phyloP scores from a whole-genome alignment of 2,113 vertebrate genomes.

The Rhinoderma darwinii region DNA sequence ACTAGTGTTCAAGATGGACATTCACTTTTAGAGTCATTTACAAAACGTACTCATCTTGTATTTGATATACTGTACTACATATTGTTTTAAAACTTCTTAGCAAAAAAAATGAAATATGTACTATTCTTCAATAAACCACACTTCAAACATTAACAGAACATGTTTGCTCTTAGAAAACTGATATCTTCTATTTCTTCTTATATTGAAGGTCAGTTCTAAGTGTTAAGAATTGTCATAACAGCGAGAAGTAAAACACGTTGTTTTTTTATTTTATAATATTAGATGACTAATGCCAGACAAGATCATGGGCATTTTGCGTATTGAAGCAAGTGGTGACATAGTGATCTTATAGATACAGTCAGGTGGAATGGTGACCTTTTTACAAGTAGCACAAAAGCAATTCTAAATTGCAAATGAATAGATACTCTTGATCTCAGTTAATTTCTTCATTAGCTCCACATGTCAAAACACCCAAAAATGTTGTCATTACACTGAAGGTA shows the following conservation, averaged over 20 bases:
- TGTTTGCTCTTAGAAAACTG: neutral
- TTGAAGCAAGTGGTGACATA: slow-evolving; percentile 3
- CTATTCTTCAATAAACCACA: neutral
- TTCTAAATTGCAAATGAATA: slow-evolving; percentile 43
- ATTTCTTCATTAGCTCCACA: slow-evolving; percentile 32
- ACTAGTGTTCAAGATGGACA: neutral
- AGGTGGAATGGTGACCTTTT: slow-evolving; percentile 49
- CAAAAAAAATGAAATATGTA: neutral
- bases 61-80: neutral
- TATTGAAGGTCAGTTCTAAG: slow-evolving; percentile 40
- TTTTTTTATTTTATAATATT: slow-evolving; percentile 31
- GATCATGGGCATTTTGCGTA: slow-evolving; percentile 1
- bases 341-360: slow-evolving; percentile 47
- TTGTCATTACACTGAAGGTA: neutral
- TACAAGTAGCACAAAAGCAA: slow-evolving; percentile 35
- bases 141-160: neutral
- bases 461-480: slow-evolving; percentile 27
- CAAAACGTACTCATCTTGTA: neutral
- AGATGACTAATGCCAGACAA: slow-evolving; percentile 25
- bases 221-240: slow-evolving; percentile 25
- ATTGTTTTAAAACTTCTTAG: neutral
- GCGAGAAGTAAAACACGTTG: slow-evolving; percentile 6
- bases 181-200: neutral
- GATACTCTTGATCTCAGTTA: slow-evolving; percentile 4
- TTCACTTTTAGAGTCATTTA: neutral